Percentiles rank a stretch among this genome's conserved stretches.
Conservation (phyloP, 2,797 vertebrate genomes). For the Melanotaenia nigrans region DNA sequence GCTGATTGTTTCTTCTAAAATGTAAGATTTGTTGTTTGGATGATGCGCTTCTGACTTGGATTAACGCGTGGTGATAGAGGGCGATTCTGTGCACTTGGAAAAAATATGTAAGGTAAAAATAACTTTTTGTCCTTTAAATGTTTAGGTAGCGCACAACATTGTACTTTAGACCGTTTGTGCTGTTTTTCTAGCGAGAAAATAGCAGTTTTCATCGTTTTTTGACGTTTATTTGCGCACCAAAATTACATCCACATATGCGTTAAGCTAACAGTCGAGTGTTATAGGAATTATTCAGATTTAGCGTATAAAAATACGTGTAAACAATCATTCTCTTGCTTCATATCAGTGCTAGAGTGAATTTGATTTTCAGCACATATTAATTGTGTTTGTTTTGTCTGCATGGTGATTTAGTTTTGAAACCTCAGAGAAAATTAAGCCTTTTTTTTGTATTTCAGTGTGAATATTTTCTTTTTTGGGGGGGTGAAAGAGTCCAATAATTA, state of each 20-base stretch:
- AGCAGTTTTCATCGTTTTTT: not conserved
- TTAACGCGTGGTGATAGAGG: constrained; percentile 70
- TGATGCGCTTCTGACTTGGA: constrained; percentile 75
- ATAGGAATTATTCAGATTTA: not conserved
- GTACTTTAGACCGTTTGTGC: not conserved
- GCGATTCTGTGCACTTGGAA: constrained; percentile 72
- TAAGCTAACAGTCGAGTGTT: too few species aligned
- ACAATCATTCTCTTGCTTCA: not conserved
- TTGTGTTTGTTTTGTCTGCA: not conserved
- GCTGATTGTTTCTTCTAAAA: constrained; percentile 21
- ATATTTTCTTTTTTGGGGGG: not conserved
- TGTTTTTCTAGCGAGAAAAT: not conserved
- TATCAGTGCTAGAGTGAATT: not conserved
- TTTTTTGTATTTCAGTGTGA: not conserved
- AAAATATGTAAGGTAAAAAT: constrained; percentile 86
- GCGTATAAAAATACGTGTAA: not conserved
- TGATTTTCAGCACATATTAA: not conserved
- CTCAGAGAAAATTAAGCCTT: not conserved
- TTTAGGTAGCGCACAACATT: not conserved
- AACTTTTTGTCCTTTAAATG: constrained; percentile 20
- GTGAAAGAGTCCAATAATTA: not conserved
- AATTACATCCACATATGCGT: not conserved
- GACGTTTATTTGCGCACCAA: not conserved
- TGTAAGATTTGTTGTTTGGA: constrained; percentile 51
- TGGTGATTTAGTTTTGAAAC: not conserved